These are phyloP conservation scores for Arvicanthis niloticus DNA, from an alignment of 2,113 vertebrate genomes.

Conservation along the genomic window DNA sequence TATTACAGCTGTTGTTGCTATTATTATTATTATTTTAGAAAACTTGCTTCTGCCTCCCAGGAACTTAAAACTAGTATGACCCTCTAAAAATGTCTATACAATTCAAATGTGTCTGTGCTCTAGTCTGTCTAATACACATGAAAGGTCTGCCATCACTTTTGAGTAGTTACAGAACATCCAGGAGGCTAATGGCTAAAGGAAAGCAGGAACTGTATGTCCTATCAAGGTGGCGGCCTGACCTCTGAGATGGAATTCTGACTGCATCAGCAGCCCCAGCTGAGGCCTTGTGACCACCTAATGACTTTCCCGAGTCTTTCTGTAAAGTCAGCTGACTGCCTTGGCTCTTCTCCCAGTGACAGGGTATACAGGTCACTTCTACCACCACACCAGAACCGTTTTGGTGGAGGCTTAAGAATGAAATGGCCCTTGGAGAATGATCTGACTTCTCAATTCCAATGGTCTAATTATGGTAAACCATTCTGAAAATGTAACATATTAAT, in stretches of 20 bases:
- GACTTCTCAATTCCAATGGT: slow-evolving; percentile 59
- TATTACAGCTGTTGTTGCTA: slow-evolving; percentile 19
- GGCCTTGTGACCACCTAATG: slow-evolving; percentile 70
- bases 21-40: background rate
- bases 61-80: slow-evolving; percentile 44
- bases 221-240: slow-evolving; percentile 20
- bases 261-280: slow-evolving; percentile 52
- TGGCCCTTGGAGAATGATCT: slow-evolving; percentile 74
- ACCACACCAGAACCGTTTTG: slow-evolving; percentile 52
- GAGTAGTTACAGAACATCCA: background rate
- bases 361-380: slow-evolving; percentile 68
- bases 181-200: slow-evolving; percentile 24
- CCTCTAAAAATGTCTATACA: slow-evolving; percentile 36
- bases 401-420: slow-evolving; percentile 70
- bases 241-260: slow-evolving; percentile 64
- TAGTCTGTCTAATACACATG: background rate
- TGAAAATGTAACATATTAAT: slow-evolving; percentile 76
- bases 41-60: slow-evolving; percentile 26
- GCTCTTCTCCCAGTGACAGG: slow-evolving; percentile 73
- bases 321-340: slow-evolving; percentile 75
- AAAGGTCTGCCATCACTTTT: slow-evolving; percentile 5
- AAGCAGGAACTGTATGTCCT: slow-evolving; percentile 41
- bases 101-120: slow-evolving; percentile 29
- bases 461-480: slow-evolving; percentile 77
- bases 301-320: slow-evolving; percentile 65